A percentile compares a stretch with the other conserved stretches of the same genome.
Conservation (phyloP, 2,888 invertebrate genomes). For the Frankliniella fusca region DNA sequence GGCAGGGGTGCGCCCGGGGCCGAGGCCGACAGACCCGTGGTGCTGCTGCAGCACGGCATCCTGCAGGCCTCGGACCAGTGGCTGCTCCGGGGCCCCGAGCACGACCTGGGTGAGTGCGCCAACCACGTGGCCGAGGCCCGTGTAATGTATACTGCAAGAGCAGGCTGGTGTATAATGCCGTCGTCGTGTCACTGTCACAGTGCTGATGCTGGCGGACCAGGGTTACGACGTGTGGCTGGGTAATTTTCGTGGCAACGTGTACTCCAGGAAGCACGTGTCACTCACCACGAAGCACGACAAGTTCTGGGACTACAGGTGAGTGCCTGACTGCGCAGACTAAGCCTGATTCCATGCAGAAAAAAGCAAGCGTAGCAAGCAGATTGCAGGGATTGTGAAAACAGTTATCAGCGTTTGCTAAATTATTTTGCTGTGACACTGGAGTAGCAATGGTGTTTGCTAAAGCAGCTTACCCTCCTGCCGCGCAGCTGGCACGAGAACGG, state of each 20-base stretch:
- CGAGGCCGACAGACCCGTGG: not conserved
- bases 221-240: constrained; percentile 18
- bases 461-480: too few relatives aligned
- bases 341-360: too few relatives aligned
- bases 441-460: too few relatives aligned
- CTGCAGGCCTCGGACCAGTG: constrained; percentile 4
- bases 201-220: not conserved
- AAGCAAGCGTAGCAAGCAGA: too few relatives aligned
- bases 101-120: not conserved
- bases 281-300: not conserved
- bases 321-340: not conserved
- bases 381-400: too few relatives aligned
- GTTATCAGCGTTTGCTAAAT: too few relatives aligned
- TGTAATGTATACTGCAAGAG: too few relatives aligned
- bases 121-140: too few relatives aligned
- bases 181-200: not conserved
- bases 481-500: constrained; percentile 17
- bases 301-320: constrained; percentile 19
- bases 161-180: too few relatives aligned
- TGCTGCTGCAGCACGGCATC: not conserved
- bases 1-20: not conserved
- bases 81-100: constrained; percentile 1
- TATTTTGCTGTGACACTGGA: too few relatives aligned
- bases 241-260: not conserved
- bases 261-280: not conserved